Percentiles rank a stretch among this genome's conserved stretches.
These are phyloP conservation scores for Butastur rufipennis DNA, from an alignment of 2,113 vertebrate genomes.

Conservation along the genomic window DNA sequence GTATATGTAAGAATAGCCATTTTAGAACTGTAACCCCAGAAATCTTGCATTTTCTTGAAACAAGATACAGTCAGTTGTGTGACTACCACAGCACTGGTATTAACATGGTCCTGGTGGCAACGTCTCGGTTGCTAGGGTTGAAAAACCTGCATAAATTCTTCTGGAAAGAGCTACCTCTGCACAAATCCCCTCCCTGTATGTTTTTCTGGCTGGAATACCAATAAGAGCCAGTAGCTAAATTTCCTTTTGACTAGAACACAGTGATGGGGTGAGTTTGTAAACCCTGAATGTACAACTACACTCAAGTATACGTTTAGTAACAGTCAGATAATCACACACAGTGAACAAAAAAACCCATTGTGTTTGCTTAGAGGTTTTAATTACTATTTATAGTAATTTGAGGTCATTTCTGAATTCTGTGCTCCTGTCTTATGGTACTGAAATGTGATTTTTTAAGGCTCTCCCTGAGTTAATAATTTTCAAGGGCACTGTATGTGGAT, in stretches of 20 bases:
- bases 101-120: not conserved
- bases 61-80: not conserved
- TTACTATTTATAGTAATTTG: not conserved
- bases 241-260: not conserved
- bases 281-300: not conserved
- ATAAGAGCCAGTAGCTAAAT: not conserved
- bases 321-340: not conserved
- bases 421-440: not conserved
- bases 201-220: not conserved
- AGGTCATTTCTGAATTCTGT: not conserved
- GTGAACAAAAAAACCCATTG: not conserved
- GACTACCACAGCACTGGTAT: not conserved
- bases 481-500: not conserved
- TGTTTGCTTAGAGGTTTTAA: not conserved
- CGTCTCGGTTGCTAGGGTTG: accelerated
- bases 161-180: not conserved
- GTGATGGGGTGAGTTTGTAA: not conserved
- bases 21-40: not conserved
- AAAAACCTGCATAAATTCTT: not conserved
- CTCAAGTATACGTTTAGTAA: not conserved
- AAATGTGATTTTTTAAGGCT: not conserved
- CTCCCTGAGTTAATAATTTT: not conserved
- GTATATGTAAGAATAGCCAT: not conserved
- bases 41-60: not conserved
- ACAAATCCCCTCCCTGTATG: not conserved